A percentile compares a stretch with the other conserved stretches of the same genome.
phyloP scores from a whole-genome alignment of 2,888 invertebrate genomes.

The Chrysotoxum bicinctum region DNA sequence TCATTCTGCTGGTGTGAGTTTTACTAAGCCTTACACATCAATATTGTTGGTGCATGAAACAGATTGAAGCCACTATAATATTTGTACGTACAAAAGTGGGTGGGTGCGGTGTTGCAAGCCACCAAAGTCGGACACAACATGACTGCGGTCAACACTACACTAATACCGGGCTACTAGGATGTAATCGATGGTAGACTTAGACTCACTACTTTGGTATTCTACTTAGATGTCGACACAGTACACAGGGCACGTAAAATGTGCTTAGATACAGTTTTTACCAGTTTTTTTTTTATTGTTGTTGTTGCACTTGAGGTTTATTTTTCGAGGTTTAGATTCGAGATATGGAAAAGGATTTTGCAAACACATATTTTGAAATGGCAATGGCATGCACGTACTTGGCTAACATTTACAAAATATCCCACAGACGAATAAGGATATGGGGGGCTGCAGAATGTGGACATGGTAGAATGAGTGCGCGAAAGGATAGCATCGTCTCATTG shows the following conservation, averaged over 20 bases:
- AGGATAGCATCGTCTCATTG: conserved; percentile 17
- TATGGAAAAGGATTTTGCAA: conserved; percentile 56
- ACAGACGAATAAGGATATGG: conserved; percentile 12
- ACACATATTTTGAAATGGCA: conserved; percentile 48
- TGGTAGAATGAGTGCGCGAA: neutral
- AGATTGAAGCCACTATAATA: conserved; percentile 40
- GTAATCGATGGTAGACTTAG: conserved; percentile 53
- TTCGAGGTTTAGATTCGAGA: conserved; percentile 19
- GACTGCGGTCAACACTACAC: conserved; percentile 60
- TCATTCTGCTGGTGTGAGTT: neutral
- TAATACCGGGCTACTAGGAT: conserved; percentile 53
- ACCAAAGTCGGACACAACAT: conserved; percentile 56
- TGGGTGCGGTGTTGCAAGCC: neutral
- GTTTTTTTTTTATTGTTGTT: conserved; percentile 8
- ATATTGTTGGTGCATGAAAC: conserved; percentile 19
- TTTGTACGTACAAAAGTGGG: neutral
- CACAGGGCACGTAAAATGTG: conserved; percentile 60
- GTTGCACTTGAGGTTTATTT: conserved; percentile 29
- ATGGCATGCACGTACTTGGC: conserved; percentile 52
- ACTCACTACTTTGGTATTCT: conserved; percentile 68
- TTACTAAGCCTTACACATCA: conserved; percentile 7
- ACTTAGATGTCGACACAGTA: conserved; percentile 55
- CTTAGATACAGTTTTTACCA: conserved; percentile 58
- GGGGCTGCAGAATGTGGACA: neutral
- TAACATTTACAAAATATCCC: conserved; percentile 21